A percentile compares a stretch with the other conserved stretches of the same genome.
phyloP scores from a whole-genome alignment of 1,140 invertebrate genomes.

The Teleopsis dalmanni region DNA sequence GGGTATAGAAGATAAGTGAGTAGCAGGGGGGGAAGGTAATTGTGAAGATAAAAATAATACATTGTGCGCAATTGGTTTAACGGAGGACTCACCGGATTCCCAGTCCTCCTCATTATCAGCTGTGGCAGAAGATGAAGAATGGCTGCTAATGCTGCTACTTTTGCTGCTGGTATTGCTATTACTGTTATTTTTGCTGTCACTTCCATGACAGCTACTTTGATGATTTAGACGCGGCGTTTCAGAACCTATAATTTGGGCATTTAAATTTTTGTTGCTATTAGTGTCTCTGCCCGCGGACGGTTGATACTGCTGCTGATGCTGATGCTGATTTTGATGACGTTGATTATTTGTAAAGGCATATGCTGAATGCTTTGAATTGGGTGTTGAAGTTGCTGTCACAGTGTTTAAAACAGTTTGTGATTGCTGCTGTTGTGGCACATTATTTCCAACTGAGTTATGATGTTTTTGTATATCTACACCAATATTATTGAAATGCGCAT shows the following conservation, averaged over 20 bases:
- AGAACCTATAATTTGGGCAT: not conserved
- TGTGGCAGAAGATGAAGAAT: conserved; percentile 4
- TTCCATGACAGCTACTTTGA: not conserved
- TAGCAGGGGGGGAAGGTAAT: conserved; percentile 17
- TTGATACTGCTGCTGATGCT: not conserved
- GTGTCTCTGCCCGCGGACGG: not conserved
- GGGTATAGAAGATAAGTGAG: conserved; percentile 8
- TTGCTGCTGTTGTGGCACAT: not conserved
- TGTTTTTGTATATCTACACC: too few relatives aligned
- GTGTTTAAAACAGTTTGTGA: too few relatives aligned
- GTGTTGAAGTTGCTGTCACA: too few relatives aligned
- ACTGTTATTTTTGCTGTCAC: not conserved
- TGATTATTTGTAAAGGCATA: not conserved
- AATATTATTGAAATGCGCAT: too few relatives aligned
- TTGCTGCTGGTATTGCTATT: conserved; percentile 18
- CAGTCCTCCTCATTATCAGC: conserved; percentile 49
- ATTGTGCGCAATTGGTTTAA: conserved; percentile 18
- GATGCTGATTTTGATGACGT: not conserved
- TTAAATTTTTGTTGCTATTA: not conserved
- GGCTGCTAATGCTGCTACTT: conserved; percentile 23
- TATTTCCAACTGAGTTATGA: too few relatives aligned
- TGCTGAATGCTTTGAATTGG: too few relatives aligned
- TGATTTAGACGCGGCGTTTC: not conserved
- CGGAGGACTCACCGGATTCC: conserved; percentile 62
- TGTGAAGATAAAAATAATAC: conserved; percentile 14